Evolutionary conservation across 2,797 vertebrate species (phyloP).

Genomic region (Botia kubotai): DNA sequence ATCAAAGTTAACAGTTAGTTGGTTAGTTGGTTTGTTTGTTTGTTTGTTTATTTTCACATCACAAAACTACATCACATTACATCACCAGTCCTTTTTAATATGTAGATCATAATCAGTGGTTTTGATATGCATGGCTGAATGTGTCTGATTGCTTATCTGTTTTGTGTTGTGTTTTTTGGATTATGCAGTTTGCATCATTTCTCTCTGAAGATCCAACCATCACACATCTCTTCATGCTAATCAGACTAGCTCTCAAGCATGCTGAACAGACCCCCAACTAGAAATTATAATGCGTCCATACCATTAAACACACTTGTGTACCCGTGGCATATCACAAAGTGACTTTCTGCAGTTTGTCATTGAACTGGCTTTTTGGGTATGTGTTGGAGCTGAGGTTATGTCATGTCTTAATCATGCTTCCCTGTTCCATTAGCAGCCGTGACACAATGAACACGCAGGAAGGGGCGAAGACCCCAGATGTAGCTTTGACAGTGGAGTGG

Average conservation of each 20-base stretch:
- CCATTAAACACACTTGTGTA: background rate
- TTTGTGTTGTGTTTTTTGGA: slow-evolving; percentile 4
- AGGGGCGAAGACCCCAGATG: slow-evolving; percentile 8
- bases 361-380: slow-evolving; percentile 59
- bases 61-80: no score
- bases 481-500: slow-evolving; percentile 56
- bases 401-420: slow-evolving; percentile 69
- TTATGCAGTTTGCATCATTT: background rate
- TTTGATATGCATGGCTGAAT: slow-evolving; percentile 1
- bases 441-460: slow-evolving; percentile 28
- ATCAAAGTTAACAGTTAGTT: background rate
- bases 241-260: slow-evolving; percentile 12
- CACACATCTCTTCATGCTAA: slow-evolving; percentile 27
- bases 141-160: slow-evolving; percentile 17
- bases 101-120: slow-evolving; percentile 2
- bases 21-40: background rate
- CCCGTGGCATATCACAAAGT: background rate
- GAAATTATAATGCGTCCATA: background rate
- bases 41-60: background rate
- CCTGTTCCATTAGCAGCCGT: slow-evolving; percentile 48
- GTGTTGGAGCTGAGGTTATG: slow-evolving; percentile 68
- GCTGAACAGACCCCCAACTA: background rate
- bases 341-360: slow-evolving; percentile 45
- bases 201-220: slow-evolving; percentile 5
- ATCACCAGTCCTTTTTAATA: background rate